phyloP scores from a whole-genome alignment of 2,888 invertebrate species.

The Hypsopygia costalis region DNA sequence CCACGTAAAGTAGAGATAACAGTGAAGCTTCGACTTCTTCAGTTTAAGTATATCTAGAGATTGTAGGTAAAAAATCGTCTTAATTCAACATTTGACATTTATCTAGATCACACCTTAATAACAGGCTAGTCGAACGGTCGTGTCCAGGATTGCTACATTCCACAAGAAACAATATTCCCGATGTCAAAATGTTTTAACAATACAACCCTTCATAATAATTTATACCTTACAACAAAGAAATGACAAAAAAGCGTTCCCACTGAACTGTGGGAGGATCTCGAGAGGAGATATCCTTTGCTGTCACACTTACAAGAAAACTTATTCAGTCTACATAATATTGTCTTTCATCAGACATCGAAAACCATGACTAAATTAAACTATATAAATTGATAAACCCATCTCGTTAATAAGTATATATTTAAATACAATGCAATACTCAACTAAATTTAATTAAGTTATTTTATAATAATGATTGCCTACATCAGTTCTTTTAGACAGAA shows the following conservation, averaged over 20 bases:
- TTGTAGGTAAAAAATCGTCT: conserved; percentile 68
- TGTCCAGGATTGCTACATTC: conserved; percentile 54
- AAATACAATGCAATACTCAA: conserved; percentile 55
- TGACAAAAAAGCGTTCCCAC: conserved; percentile 42
- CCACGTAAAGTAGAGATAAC: conserved; percentile 27
- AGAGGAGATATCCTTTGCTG: conserved; percentile 31
- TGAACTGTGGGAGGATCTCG: conserved; percentile 44
- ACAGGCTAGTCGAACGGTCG: conserved; percentile 55
- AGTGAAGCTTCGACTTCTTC: conserved; percentile 38
- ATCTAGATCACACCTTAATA: conserved; percentile 49
- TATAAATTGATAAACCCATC: conserved; percentile 38
- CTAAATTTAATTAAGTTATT: conserved; percentile 52
- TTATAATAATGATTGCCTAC: conserved; percentile 44
- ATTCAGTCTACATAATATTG: conserved; percentile 72
- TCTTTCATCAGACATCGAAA: conserved; percentile 67
- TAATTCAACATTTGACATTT: conserved; percentile 54
- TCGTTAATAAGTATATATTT: conserved; percentile 37
- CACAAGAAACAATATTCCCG: conserved; percentile 41
- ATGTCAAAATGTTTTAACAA: conserved; percentile 51
- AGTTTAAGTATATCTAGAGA: conserved; percentile 58
- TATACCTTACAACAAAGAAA: conserved; percentile 57
- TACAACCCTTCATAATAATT: conserved; percentile 64
- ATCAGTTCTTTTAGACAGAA: conserved; percentile 49
- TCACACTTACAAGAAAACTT: conserved; percentile 59
- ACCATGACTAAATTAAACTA: conserved; percentile 57